These are phyloP conservation scores for Agriotes lineatus DNA, from an alignment of 2,888 invertebrate genomes.

Conservation along the genomic window DNA sequence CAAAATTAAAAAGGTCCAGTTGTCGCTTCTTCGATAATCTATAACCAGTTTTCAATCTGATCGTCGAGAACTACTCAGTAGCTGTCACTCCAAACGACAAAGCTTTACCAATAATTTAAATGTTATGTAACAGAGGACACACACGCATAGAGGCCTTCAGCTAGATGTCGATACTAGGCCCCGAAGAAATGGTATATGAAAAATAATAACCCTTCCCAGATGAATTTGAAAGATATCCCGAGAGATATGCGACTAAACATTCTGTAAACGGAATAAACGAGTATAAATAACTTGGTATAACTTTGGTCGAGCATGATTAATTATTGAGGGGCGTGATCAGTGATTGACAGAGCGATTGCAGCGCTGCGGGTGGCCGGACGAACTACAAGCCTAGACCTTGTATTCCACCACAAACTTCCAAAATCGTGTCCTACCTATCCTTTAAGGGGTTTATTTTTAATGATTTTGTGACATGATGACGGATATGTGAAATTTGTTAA, in stretches of 20 bases:
- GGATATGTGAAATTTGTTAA: not conserved
- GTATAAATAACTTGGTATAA: slow-evolving; percentile 51
- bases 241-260: slow-evolving; percentile 49
- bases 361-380: slow-evolving; percentile 62
- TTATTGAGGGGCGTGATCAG: slow-evolving; percentile 65
- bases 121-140: not conserved
- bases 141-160: not conserved
- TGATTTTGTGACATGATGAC: slow-evolving; percentile 13
- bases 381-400: slow-evolving; percentile 36
- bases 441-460: slow-evolving; percentile 6
- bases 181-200: slow-evolving; percentile 17
- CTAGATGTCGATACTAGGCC: slow-evolving; percentile 9
- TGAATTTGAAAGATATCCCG: slow-evolving; percentile 48
- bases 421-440: slow-evolving; percentile 8
- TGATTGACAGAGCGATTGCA: slow-evolving; percentile 66
- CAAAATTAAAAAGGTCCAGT: no score
- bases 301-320: slow-evolving; percentile 63
- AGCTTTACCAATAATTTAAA: slow-evolving; percentile 9
- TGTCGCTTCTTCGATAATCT: not conserved
- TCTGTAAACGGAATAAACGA: slow-evolving; percentile 50
- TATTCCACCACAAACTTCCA: slow-evolving; percentile 30
- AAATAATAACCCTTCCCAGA: slow-evolving; percentile 34
- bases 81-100: not conserved
- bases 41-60: not conserved
- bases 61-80: not conserved